Conservation (phyloP, 2,113 vertebrate genomes). For the Pipra filicauda region DNA sequence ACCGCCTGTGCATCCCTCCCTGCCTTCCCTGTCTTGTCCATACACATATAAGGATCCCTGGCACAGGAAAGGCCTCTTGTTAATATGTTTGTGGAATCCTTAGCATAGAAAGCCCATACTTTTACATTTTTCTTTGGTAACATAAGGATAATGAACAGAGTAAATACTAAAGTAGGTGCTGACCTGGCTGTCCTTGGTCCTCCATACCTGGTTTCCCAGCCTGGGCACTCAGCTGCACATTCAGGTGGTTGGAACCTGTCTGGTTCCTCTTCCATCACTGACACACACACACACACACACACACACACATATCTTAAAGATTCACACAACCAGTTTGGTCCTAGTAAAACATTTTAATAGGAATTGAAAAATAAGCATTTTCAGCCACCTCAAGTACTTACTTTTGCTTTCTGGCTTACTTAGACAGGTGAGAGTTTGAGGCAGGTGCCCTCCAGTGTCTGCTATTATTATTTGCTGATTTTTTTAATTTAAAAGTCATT, state of each 20-base stretch:
- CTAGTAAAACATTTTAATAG: not conserved
- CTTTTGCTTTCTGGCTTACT: not conserved
- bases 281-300: too few species aligned
- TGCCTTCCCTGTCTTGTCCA: not conserved
- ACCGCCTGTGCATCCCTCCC: not conserved
- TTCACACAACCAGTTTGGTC: not conserved
- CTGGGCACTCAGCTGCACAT: not conserved
- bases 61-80: not conserved
- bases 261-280: not conserved
- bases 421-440: not conserved
- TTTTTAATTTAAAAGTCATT: not conserved
- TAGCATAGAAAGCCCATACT: not conserved
- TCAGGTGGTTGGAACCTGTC: not conserved
- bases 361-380: not conserved
- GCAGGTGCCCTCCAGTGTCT: constrained; percentile 13
- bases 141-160: not conserved
- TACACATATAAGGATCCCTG: not conserved
- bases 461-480: not conserved
- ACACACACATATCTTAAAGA: not conserved
- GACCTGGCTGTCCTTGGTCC: not conserved
- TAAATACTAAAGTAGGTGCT: not conserved
- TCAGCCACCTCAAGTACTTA: not conserved
- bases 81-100: not conserved
- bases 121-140: not conserved
- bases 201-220: not conserved